Evolutionary conservation across 2,113 vertebrate species (phyloP).

Genomic region (Sylvia atricapilla): DNA sequence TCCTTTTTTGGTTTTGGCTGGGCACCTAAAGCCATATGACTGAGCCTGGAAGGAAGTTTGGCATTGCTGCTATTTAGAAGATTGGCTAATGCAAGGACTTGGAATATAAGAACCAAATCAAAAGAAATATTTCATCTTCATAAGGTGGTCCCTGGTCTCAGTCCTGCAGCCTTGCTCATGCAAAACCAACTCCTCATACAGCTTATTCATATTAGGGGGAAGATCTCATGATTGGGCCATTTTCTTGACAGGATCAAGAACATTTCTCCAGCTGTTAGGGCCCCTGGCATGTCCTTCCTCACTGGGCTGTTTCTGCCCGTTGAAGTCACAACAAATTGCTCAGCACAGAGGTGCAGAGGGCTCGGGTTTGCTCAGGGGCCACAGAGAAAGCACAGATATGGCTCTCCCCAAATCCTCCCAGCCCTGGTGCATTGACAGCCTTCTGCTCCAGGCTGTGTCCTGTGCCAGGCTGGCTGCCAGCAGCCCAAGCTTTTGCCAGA

Average conservation of each 20-base stretch:
- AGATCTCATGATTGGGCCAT: neutral
- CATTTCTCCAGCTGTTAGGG: neutral
- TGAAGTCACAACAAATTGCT: neutral
- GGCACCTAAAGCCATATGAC: conserved; percentile 28
- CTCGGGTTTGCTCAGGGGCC: neutral
- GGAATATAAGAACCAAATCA: conserved; percentile 16
- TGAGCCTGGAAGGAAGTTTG: conserved; percentile 44
- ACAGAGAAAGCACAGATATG: rapidly evolving
- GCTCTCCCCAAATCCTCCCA: neutral
- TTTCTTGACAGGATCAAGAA: neutral
- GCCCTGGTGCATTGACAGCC: rapidly evolving
- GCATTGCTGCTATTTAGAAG: conserved; percentile 9
- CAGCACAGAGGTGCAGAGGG: neutral
- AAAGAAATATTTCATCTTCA: conserved; percentile 18
- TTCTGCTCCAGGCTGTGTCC: neutral
- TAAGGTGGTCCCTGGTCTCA: neutral
- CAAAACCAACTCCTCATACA: neutral
- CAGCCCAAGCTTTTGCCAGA: neutral
- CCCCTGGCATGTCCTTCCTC: rapidly evolving
- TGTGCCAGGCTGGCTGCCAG: neutral
- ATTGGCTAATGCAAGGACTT: conserved; percentile 27
- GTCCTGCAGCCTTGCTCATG: neutral
- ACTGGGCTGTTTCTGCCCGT: rapidly evolving
- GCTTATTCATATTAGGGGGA: neutral
- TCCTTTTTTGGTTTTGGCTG: conserved; percentile 22